Conservation (phyloP, 2,888 invertebrate species). For the Pachydiplax longipennis region DNA sequence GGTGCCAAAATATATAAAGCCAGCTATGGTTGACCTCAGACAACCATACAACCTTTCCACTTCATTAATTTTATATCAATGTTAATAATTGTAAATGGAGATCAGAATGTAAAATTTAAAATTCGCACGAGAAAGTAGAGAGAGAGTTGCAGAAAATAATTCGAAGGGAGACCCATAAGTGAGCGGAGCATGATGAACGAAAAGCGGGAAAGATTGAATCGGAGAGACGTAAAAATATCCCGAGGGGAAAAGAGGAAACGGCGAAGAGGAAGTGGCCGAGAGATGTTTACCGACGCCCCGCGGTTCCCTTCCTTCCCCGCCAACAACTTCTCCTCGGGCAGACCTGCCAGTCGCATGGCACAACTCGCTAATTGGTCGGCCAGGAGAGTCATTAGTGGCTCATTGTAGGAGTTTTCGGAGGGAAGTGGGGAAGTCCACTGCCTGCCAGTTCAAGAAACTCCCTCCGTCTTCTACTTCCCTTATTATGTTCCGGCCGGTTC, state of each 20-base stretch:
- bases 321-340: not conserved
- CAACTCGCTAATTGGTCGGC: conserved; percentile 21
- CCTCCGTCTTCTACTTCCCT: not conserved
- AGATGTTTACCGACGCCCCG: not conserved
- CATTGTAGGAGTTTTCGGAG: conserved; percentile 15
- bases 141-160: too few species aligned
- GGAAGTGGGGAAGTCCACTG: not conserved
- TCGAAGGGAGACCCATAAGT: not conserved
- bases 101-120: too few species aligned
- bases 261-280: not conserved
- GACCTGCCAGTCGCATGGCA: not conserved
- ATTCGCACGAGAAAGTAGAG: too few species aligned
- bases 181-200: not conserved
- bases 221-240: not conserved
- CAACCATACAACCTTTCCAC: too few species aligned
- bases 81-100: too few species aligned
- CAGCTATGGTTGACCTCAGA: too few species aligned
- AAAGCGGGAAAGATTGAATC: not conserved
- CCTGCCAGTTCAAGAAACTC: not conserved
- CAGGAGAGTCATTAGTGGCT: conserved; percentile 40
- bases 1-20: too few species aligned
- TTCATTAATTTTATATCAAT: too few species aligned
- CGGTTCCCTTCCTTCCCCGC: not conserved
- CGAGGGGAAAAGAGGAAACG: not conserved
- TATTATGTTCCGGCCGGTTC: not conserved